These are phyloP conservation scores for Euspilapteryx auroguttella DNA, from an alignment of 2,888 invertebrate species.

Conservation along the genomic window DNA sequence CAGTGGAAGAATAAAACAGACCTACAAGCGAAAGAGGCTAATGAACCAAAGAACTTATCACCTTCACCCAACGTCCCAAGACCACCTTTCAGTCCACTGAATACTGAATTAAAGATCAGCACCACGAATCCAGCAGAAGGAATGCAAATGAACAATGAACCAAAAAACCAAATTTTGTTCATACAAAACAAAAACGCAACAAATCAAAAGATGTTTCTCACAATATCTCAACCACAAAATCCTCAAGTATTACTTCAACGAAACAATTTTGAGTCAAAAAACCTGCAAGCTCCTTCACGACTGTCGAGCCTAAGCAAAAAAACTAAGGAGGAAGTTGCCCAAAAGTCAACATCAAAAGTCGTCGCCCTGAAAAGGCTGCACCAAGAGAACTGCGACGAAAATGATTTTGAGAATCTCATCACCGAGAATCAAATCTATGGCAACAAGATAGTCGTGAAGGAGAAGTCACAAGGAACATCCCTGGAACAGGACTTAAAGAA, in stretches of 20 bases:
- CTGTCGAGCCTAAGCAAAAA: constrained; percentile 38
- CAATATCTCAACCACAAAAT: constrained; percentile 28
- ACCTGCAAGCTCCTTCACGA: constrained; percentile 53
- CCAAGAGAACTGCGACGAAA: constrained; percentile 51
- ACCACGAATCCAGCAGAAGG: constrained; percentile 19
- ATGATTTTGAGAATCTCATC: constrained; percentile 57
- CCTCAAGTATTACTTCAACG: constrained; percentile 39
- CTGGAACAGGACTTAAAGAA: constrained; percentile 41
- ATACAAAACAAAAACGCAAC: constrained; percentile 34
- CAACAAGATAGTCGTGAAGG: constrained; percentile 59
- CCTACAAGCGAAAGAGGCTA: constrained; percentile 13
- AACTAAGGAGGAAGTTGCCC: constrained; percentile 34
- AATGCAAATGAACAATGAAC: constrained; percentile 26
- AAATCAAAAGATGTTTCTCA: constrained; percentile 37
- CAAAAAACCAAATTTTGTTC: constrained; percentile 40
- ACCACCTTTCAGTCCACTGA: constrained; percentile 23
- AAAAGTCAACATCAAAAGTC: constrained; percentile 35
- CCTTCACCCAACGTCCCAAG: constrained; percentile 10
- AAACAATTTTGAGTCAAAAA: constrained; percentile 42
- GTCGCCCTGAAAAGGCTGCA: constrained; percentile 48
- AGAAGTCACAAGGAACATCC: constrained; percentile 41
- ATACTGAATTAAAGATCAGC: constrained; percentile 21
- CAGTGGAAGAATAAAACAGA: constrained; percentile 26
- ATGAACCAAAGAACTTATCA: constrained; percentile 17
- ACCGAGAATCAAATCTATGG: constrained; percentile 59